phyloP scores from a whole-genome alignment of 2,888 invertebrate species.

The Cosmia trapezina region DNA sequence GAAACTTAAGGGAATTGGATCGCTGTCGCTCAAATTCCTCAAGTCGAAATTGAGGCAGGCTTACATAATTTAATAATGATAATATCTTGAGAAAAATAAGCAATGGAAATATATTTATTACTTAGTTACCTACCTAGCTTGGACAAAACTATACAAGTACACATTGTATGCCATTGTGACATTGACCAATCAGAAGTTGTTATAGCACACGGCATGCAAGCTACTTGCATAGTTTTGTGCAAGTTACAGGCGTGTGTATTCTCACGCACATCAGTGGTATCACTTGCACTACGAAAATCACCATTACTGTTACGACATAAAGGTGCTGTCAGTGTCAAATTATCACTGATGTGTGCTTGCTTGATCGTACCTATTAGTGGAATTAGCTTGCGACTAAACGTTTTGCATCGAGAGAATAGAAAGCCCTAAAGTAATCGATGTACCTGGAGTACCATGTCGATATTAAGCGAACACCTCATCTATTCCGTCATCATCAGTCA shows the following conservation, averaged over 20 bases:
- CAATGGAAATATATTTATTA: background rate
- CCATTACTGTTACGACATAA: too few relatives aligned
- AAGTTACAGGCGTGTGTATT: too few relatives aligned
- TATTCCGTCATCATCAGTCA: background rate
- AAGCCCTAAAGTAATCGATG: background rate
- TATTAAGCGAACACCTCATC: background rate
- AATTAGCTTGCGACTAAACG: background rate
- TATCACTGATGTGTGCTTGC: too few relatives aligned
- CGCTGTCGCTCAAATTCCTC: constrained; percentile 28
- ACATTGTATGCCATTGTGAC: too few relatives aligned
- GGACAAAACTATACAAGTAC: too few relatives aligned
- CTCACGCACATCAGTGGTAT: too few relatives aligned
- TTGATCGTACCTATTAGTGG: background rate
- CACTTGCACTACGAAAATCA: too few relatives aligned
- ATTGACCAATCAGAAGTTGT: too few relatives aligned
- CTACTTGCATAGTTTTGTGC: too few relatives aligned
- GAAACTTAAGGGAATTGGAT: constrained; percentile 24
- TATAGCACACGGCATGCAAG: too few relatives aligned
- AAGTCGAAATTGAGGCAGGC: constrained; percentile 20
- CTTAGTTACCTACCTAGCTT: background rate
- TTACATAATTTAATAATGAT: constrained; percentile 21
- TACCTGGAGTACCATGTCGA: background rate
- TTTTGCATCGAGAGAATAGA: background rate
- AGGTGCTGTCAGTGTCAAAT: too few relatives aligned
- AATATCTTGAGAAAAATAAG: constrained; percentile 17